Evolutionary conservation across 2,113 vertebrate genomes (phyloP).

Genomic region (Clupea harengus): DNA sequence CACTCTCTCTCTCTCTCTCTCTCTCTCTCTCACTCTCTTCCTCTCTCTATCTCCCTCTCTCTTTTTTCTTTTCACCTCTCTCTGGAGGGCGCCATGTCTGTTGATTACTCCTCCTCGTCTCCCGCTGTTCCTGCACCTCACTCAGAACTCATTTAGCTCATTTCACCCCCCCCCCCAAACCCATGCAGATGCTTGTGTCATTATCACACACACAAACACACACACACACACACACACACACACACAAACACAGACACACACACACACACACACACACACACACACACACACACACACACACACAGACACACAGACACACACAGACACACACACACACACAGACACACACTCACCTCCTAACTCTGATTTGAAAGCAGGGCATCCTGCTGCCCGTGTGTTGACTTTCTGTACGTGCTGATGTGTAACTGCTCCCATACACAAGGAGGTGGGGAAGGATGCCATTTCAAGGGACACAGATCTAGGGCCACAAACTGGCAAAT

Average conservation of each 20-base stretch:
- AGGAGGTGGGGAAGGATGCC: no score
- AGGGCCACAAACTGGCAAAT: background rate
- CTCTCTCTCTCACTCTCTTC: background rate
- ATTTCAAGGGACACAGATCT: no score
- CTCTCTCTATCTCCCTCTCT: background rate
- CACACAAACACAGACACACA: no score
- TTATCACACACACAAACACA: no score
- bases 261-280: no score
- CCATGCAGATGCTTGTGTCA: no score
- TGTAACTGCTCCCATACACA: background rate
- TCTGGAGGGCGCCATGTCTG: background rate
- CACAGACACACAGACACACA: no score
- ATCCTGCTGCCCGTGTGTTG: background rate
- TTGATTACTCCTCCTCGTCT: slow-evolving; percentile 5
- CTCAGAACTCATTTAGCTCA: slow-evolving; percentile 7
- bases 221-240: no score
- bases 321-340: no score
- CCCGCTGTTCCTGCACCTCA: background rate
- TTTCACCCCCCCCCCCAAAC: background rate
- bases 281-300: no score
- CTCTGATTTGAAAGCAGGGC: background rate
- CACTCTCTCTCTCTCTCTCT: background rate
- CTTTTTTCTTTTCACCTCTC: background rate
- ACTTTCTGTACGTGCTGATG: background rate
- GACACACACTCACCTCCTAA: no score